Evolutionary conservation across 2,113 vertebrate genomes (phyloP), one percentile per base, ranked within the genome.

Genomic region (Poecile atricapillus): DNA sequence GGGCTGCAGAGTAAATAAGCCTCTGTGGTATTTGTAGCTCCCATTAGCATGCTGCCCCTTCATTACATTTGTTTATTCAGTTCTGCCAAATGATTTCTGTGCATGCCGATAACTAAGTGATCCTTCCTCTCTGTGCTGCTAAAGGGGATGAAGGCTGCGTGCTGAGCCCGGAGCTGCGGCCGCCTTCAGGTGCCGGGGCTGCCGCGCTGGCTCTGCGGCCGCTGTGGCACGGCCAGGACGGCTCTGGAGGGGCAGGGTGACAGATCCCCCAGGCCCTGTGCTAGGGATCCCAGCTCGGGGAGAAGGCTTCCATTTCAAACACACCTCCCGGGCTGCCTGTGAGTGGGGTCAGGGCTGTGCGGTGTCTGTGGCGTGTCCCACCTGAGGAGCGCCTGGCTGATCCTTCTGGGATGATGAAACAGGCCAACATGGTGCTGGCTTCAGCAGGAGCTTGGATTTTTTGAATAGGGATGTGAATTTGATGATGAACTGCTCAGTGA

Each of bases 151-250:
- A 11, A 15, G 11, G 33, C 17, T 27, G 46, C 33, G 52, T 2
- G 37, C 18, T 2, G 35, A 31, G 74, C 33, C 28, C 8, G 4
- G 4, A 4, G 64, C 64, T 18, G 47, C 19, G 30, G 76, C 50
- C 35, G 50, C 24, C 24, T 7, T 59, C 7, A 0, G 35, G 10
- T 7, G 35, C 35, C n/a, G 15, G 27, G 43, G 27, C 75, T 33
- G n/a, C 68, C 6, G 47, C 14, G 24, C 28, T 33, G 30, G 7
- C 15, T 5, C 13, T 18, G 44, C 53, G 6, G 3, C 24, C 4
- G 6, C 35, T 10, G 24, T 5, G 0, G 5, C 39, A 2, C 0
- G 0, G 0, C 60, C 56, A 1, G 0, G 0, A 0, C 3, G 14
- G 35, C 65, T 16, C 52, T 5, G 74, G 30, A 20, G 31, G 65